These are phyloP conservation scores for Rosalia funebris DNA, from an alignment of 2,888 invertebrate genomes.

Conservation along the genomic window DNA sequence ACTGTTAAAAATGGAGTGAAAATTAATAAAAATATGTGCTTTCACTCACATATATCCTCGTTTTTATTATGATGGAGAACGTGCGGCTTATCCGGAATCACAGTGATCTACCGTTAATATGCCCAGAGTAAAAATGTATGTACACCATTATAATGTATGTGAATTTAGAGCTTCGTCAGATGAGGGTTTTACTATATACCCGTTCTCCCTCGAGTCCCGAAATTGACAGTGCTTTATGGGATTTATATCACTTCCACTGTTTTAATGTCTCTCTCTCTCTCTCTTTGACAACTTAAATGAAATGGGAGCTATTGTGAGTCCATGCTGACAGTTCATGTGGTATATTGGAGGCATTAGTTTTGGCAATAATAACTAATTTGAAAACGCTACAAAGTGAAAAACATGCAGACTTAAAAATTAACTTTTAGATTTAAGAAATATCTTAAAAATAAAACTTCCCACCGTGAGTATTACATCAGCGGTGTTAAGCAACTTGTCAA, in stretches of 20 bases:
- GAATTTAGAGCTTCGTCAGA: slow-evolving; percentile 52
- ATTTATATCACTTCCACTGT: slow-evolving; percentile 28
- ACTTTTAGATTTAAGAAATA: too few species aligned
- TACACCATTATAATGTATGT: slow-evolving; percentile 62
- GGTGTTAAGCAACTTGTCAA: too few species aligned
- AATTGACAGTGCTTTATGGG: slow-evolving; percentile 29
- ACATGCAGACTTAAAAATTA: too few species aligned
- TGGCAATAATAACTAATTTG: too few species aligned
- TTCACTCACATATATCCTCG: slow-evolving; percentile 41
- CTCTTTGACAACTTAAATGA: slow-evolving; percentile 3
- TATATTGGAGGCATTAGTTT: too few species aligned
- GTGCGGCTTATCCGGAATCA: slow-evolving; percentile 45
- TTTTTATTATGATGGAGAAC: slow-evolving; percentile 51
- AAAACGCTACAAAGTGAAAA: too few species aligned
- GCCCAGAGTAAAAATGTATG: slow-evolving; percentile 64
- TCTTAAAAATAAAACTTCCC: too few species aligned
- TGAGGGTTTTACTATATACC: slow-evolving; percentile 30
- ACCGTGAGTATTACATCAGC: too few species aligned
- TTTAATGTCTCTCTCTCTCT: slow-evolving; percentile 17
- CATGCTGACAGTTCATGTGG: background rate
- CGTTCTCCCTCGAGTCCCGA: slow-evolving; percentile 23
- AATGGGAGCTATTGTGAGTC: slow-evolving; percentile 6
- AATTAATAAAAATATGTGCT: slow-evolving; percentile 51
- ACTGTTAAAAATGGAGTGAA: slow-evolving; percentile 46
- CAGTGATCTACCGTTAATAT: slow-evolving; percentile 58